Conservation (phyloP, 2,113 vertebrate genomes). For the Odocoileus virginianus region DNA sequence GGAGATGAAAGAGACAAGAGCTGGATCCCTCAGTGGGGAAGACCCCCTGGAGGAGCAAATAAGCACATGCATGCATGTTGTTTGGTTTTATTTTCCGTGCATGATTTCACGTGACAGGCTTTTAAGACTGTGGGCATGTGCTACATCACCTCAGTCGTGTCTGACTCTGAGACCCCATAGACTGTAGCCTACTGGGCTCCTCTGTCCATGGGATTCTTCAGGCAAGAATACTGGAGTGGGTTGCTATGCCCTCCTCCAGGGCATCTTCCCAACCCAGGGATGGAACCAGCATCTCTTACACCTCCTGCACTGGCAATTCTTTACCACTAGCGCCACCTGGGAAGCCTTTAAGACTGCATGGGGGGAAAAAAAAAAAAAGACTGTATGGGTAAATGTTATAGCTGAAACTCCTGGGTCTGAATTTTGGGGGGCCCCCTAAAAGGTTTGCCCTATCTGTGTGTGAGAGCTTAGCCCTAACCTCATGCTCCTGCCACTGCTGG, state of each 20-base stretch:
- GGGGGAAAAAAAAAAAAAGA: not conserved
- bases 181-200: not conserved
- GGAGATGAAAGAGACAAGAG: not conserved
- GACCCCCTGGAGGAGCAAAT: not conserved
- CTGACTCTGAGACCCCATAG: not conserved
- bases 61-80: not conserved
- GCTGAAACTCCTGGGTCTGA: not conserved
- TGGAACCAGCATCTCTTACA: not conserved
- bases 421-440: not conserved
- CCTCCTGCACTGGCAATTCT: not conserved
- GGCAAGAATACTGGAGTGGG: not conserved
- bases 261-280: not conserved
- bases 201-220: not conserved
- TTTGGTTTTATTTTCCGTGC: not conserved
- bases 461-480: no score
- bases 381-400: rapidly evolving
- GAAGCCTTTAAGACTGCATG: not conserved
- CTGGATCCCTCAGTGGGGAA: not conserved
- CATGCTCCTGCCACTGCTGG: rapidly evolving
- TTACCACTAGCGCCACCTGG: not conserved
- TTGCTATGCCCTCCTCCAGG: not conserved
- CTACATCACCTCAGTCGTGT: not conserved
- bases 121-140: not conserved
- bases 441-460: not conserved
- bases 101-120: no score